Conservation (phyloP, 30 jellyfish, hydroid and myxozoan genomes). For the Mastigias papua region DNA sequence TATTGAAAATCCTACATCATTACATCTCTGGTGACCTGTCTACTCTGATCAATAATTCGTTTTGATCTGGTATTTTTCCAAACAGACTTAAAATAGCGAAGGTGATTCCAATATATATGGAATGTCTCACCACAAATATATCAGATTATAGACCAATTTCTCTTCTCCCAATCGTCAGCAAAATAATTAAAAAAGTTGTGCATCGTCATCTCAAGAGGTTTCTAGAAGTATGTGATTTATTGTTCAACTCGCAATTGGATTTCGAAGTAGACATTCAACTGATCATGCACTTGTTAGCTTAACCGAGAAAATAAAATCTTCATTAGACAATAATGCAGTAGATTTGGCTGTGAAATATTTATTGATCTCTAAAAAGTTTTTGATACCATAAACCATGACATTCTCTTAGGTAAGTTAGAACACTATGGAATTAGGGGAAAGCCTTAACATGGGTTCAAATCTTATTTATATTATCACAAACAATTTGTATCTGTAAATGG, state of each 20-base stretch:
- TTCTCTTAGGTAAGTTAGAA: slow-evolving; percentile 43
- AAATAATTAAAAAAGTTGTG: too few species aligned
- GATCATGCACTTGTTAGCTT: slow-evolving; percentile 53
- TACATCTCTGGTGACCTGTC: slow-evolving; percentile 36
- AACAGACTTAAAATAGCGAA: slow-evolving; percentile 43
- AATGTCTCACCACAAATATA: slow-evolving; percentile 42
- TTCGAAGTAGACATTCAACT: slow-evolving; percentile 38
- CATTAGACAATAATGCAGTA: slow-evolving; percentile 45
- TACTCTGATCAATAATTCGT: slow-evolving; percentile 23
- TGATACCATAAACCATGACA: background rate
- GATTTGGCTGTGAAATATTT: slow-evolving; percentile 53
- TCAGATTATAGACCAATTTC: slow-evolving; percentile 52
- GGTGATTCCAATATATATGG: slow-evolving; percentile 56
- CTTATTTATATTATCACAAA: slow-evolving; percentile 40
- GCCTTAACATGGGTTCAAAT: slow-evolving; percentile 25
- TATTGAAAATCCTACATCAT: slow-evolving; percentile 31
- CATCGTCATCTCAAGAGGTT: slow-evolving; percentile 7
- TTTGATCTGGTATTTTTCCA: slow-evolving; percentile 26
- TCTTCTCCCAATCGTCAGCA: slow-evolving; percentile 44
- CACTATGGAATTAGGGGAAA: slow-evolving; percentile 8
- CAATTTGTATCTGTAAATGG: slow-evolving; percentile 62
- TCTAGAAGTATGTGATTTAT: slow-evolving; percentile 34
- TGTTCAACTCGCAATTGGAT: slow-evolving; percentile 45
- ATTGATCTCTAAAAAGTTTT: slow-evolving; percentile 36
- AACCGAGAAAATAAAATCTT: slow-evolving; percentile 41